Evolutionary conservation across 1,140 invertebrate species (phyloP), one percentile per base, ranked within the genome.

Genomic region (Neoseiulus cucumeris): DNA sequence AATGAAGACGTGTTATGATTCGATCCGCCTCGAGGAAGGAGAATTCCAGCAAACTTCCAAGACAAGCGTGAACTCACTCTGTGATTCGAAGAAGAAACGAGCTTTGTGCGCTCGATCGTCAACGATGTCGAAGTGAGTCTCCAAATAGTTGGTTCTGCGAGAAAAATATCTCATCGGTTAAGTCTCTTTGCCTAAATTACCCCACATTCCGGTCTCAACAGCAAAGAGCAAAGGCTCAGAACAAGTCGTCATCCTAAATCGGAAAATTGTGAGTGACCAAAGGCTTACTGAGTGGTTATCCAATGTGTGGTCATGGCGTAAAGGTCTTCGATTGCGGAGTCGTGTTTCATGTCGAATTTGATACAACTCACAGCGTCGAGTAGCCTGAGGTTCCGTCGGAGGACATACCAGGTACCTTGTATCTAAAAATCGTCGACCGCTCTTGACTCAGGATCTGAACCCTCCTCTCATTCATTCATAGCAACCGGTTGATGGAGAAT

Each of bases 21-120:
- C 45, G 18, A 47, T 4, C 4, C 28, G 4, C 28, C 7, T 22
- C 18, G 4, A 14, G 14, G 14, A 22, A 47, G 18, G 14, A 28
- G 14, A 14, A 28, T 5, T 47, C 45, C 4, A 47, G 4, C 18
- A 28, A 6, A 14, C 4, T 14, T 20, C 14, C 2, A 9, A 12
- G 17, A 25, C 2, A 25, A 29, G 22, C 1, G 28, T 1, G 22
- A 29, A 59, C 51, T 29, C 22, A 59, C 51, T 17, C 22, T 17
- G 25, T 12, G 51, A 59, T 9, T 59, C 51, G 51, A 59, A 59
- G 51, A 59, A 59, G 51, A 18, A 59, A 25, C 51, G 51, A 59
- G 51, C 25, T 59, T 25, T 59, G 25, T 29, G 22, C 4, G 51
- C 22, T 17, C 51, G 51, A 59, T 59, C 51, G 22, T 59, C 51